Percentiles rank a stretch among this genome's conserved stretches.
Evolutionary conservation across 2,888 invertebrate species (phyloP).

Genomic region (Phalera bucephala): DNA sequence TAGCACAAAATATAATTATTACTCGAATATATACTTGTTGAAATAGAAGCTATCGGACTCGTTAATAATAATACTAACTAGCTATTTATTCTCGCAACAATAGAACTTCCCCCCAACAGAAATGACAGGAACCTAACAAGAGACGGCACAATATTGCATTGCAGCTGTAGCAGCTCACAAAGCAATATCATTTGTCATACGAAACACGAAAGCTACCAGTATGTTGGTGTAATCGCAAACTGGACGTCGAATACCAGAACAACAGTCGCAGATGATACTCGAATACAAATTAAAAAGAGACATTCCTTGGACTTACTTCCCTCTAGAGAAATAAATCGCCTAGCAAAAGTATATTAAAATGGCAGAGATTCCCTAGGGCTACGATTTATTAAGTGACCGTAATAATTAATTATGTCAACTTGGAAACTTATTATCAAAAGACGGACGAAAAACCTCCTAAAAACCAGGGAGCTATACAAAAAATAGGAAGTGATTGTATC

Average conservation of each 20-base stretch:
- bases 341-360: slow-evolving; percentile 27
- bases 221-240: slow-evolving; percentile 34
- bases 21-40: no score
- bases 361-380: slow-evolving; percentile 21
- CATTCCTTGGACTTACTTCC: slow-evolving; percentile 3
- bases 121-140: slow-evolving; percentile 45
- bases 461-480: slow-evolving; percentile 20
- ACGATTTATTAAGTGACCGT: slow-evolving; percentile 53
- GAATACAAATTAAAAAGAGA: slow-evolving; percentile 13
- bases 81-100: slow-evolving; percentile 5
- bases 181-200: slow-evolving; percentile 64
- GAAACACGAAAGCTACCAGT: slow-evolving; percentile 25
- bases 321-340: slow-evolving; percentile 16
- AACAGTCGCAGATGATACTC: slow-evolving; percentile 2
- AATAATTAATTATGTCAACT: slow-evolving; percentile 55
- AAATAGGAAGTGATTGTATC: slow-evolving; percentile 24
- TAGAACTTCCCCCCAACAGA: slow-evolving; percentile 20
- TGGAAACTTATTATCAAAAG: slow-evolving; percentile 28
- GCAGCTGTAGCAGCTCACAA: slow-evolving; percentile 41
- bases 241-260: slow-evolving; percentile 18
- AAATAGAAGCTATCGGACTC: no score
- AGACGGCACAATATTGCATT: slow-evolving; percentile 63
- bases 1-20: no score
- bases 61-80: no score
- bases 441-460: slow-evolving; percentile 14